These are phyloP conservation scores for Muscicapa adusta DNA, from an alignment of 2,113 vertebrate species.

Conservation along the genomic window DNA sequence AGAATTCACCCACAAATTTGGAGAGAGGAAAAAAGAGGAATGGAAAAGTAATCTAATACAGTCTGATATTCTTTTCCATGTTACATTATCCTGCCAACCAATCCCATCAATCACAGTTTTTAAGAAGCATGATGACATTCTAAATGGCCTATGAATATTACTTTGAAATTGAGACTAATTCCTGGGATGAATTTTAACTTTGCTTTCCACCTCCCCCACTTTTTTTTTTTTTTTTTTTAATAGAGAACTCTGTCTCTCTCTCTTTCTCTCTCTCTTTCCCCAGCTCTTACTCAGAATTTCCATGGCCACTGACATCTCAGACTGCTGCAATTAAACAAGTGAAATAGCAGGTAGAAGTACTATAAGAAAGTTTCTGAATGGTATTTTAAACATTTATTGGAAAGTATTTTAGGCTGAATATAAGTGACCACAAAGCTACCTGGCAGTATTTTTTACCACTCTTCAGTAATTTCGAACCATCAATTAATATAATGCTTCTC, in stretches of 20 bases:
- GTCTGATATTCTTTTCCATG: not conserved
- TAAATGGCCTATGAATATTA: slow-evolving; percentile 58
- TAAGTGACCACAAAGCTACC: not conserved
- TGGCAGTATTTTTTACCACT: not conserved
- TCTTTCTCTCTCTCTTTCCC: not conserved
- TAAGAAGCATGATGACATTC: slow-evolving; percentile 28
- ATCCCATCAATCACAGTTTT: slow-evolving; percentile 14
- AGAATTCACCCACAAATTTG: not conserved
- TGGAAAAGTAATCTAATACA: not conserved
- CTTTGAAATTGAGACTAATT: slow-evolving; percentile 38
- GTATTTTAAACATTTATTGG: not conserved
- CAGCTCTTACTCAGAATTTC: not conserved
- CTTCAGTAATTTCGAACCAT: not conserved
- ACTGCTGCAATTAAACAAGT: not conserved
- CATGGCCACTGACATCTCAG: not conserved
- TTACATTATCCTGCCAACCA: slow-evolving; percentile 21
- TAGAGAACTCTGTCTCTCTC: not conserved
- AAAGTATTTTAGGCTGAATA: not conserved
- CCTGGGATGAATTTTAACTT: slow-evolving; percentile 17
- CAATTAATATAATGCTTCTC: not conserved
- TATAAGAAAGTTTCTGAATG: not conserved
- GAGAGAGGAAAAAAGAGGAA: not conserved
- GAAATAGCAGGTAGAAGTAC: not conserved
- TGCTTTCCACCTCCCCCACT: not conserved
- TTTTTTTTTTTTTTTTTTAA: not conserved